Evolutionary conservation across 2,888 invertebrate genomes (phyloP).

Genomic region (Gari tellinella): DNA sequence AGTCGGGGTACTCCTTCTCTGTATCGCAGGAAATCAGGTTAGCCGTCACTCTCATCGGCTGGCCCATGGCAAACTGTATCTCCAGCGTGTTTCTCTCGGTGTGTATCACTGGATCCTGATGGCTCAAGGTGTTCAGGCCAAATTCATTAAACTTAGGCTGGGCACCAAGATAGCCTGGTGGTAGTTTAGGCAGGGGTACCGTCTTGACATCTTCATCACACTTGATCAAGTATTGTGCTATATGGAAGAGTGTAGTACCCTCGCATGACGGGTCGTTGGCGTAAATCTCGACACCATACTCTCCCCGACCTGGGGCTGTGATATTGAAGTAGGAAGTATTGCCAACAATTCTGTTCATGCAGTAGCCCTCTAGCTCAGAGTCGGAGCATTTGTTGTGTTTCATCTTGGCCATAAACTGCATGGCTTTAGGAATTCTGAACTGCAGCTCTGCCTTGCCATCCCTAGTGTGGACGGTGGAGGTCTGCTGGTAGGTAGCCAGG

Average conservation of each 20-base stretch:
- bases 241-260: constrained; percentile 82
- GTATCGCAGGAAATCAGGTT: constrained; percentile 82
- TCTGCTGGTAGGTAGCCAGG: constrained; percentile 81
- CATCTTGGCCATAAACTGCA: constrained; percentile 84
- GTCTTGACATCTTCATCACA: constrained; percentile 81
- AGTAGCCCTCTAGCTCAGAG: constrained; percentile 81
- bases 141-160: constrained; percentile 83
- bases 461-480: constrained; percentile 80
- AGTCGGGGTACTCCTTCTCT: constrained; percentile 79
- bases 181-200: constrained; percentile 81
- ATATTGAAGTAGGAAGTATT: constrained; percentile 83
- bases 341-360: constrained; percentile 82
- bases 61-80: constrained; percentile 73
- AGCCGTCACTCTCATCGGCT: constrained; percentile 82
- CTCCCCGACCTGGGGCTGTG: constrained; percentile 81
- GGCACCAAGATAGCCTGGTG: constrained; percentile 83
- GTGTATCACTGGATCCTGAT: constrained; percentile 83
- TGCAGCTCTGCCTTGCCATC: constrained; percentile 83
- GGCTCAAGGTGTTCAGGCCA: constrained; percentile 78
- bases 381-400: constrained; percentile 80
- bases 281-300: constrained; percentile 83
- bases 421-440: constrained; percentile 78
- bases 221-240: constrained; percentile 82
- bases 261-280: constrained; percentile 83
- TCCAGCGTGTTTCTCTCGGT: constrained; percentile 78